Base-by-base conservation (phyloP, 2,888 invertebrate species). In the Galeruca laticollis region DNA sequence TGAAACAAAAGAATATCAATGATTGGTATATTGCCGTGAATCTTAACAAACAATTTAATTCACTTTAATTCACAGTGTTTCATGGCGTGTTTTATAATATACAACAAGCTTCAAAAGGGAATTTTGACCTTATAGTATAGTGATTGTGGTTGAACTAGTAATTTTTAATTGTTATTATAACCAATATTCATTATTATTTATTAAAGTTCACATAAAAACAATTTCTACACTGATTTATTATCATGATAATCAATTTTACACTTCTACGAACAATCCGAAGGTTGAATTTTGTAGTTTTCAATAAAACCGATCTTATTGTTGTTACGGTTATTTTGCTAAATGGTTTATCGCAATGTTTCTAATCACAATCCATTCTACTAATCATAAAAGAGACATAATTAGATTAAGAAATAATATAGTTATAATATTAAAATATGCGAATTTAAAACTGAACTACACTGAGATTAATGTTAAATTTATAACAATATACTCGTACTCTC, bases 241-340 rank as follows among this genome's bases (percentile, higher is more conserved):
- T 47, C 15, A 8, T 8, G 21, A 52, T 21, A 52, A 20, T 20
- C 11, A 26, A 52, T 52, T 52, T 52, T 26, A 52, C 52, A 52
- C 52, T 52, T 26, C 21, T 52, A 10, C 13, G 13, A 26, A 5
- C n/a, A n/a, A 52, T 26, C n/a, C 21, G 52, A 52, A 52, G 52
- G 52, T 26, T 49, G 15, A 49, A 15, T 15, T 15, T 49, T 49
- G 18, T 10, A 15, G 1, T 15, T 52, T 13, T 26, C 15, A 20
- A 52, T 21, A 26, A 21, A 21, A 52, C 1, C 9, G 10, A 52
- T 21, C 21, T 2, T 11, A 11, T 2, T 21, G 52, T 52, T 4
- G 52, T 52, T 52, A 47, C 15, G 18, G 47, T 47, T 8, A 18
- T 18, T 47, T 6, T 18, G 15, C 47, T 18, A 9, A 47, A 15